Evolutionary conservation across 2,797 vertebrate genomes (phyloP).

Genomic region (Diceros bicornis): DNA sequence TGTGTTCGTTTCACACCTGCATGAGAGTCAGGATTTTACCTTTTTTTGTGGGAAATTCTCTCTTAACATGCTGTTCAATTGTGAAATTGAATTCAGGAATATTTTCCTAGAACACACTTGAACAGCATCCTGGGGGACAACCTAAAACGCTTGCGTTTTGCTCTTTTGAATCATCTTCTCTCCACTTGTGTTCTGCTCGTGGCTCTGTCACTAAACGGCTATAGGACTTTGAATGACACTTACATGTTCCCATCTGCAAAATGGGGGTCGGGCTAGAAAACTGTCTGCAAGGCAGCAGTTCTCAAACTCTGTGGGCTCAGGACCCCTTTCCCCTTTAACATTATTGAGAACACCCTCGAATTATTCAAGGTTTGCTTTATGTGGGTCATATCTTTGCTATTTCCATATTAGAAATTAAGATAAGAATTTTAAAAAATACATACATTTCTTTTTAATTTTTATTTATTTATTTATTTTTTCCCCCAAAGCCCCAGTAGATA

Average conservation of each 20-base stretch:
- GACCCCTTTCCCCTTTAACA: not conserved
- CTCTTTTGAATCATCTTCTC: not conserved
- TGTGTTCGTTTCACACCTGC: not conserved
- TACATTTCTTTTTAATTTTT: not conserved
- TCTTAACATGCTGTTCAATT: not conserved
- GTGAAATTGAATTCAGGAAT: slow-evolving; percentile 35
- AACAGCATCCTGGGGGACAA: not conserved
- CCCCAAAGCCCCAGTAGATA: too few relatives aligned
- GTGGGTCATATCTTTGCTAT: not conserved
- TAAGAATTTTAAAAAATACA: not conserved
- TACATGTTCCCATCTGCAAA: slow-evolving; percentile 32
- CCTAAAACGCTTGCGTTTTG: not conserved
- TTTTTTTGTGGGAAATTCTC: not conserved
- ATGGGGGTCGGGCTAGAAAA: not conserved
- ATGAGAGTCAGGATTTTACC: slow-evolving; percentile 10
- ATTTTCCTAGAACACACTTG: slow-evolving; percentile 28
- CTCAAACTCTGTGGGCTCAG: not conserved
- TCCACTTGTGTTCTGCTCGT: not conserved
- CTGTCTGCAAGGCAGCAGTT: not conserved
- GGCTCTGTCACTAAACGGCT: not conserved
- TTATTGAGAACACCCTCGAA: not conserved
- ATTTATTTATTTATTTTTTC: too few relatives aligned
- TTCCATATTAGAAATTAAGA: slow-evolving; percentile 33
- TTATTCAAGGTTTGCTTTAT: not conserved
- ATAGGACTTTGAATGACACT: not conserved